Conservation (phyloP, 2,888 invertebrate species). For the Nymphalis urticae region DNA sequence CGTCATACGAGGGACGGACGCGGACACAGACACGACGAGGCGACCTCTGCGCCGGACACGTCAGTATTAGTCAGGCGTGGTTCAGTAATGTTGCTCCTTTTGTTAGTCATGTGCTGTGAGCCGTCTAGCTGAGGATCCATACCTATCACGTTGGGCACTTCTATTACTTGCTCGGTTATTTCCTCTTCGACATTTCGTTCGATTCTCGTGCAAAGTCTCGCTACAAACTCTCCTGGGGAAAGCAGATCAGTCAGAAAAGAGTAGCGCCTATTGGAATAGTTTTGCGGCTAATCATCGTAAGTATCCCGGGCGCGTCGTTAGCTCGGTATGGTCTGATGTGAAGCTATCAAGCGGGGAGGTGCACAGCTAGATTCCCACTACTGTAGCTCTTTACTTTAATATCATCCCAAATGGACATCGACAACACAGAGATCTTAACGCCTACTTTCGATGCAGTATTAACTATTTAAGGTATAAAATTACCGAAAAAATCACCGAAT, state of each 20-base stretch:
- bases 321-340: constrained; percentile 41
- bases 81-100: constrained; percentile 35
- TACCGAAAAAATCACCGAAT: constrained; percentile 86
- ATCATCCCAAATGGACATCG: constrained; percentile 63
- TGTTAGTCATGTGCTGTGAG: constrained; percentile 44
- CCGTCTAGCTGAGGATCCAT: constrained; percentile 42
- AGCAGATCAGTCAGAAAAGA: constrained; percentile 47
- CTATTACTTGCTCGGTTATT: constrained; percentile 43
- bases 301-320: constrained; percentile 36
- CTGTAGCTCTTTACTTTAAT: constrained; percentile 54
- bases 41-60: constrained; percentile 55
- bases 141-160: constrained; percentile 51
- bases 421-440: constrained; percentile 74
- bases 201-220: constrained; percentile 60
- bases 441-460: constrained; percentile 54
- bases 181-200: constrained; percentile 42
- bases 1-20: constrained; percentile 42
- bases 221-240: constrained; percentile 70
- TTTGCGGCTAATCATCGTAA: constrained; percentile 28
- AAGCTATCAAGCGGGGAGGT: constrained; percentile 49
- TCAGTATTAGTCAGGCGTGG: constrained; percentile 44
- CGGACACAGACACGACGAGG: constrained; percentile 42
- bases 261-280: constrained; percentile 37
- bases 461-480: constrained; percentile 51
- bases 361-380: constrained; percentile 53